Evolutionary conservation across 23 tunicate genomes (phyloP).

Genomic region (Botrylloides violaceus): DNA sequence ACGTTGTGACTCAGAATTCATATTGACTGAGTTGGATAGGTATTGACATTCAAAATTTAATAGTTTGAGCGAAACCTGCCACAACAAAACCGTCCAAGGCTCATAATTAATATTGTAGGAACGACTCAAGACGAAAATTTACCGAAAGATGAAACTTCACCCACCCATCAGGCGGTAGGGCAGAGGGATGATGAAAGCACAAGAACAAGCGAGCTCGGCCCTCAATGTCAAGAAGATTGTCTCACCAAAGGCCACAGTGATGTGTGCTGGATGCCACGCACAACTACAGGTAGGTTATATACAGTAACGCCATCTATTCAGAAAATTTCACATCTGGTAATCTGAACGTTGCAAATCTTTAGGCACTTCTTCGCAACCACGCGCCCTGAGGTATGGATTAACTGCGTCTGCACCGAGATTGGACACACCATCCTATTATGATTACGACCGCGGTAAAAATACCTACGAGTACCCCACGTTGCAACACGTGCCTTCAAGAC

Average conservation of each 20-base stretch:
- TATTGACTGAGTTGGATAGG: no score
- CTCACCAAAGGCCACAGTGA: slow-evolving; percentile 77
- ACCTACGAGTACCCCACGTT: slow-evolving; percentile 15
- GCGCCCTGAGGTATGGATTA: neutral
- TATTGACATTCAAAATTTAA: neutral
- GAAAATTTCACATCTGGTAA: neutral
- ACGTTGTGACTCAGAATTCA: no score
- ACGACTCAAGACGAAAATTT: neutral
- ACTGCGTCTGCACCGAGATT: slow-evolving; percentile 13
- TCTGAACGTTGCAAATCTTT: neutral
- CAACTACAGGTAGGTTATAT: slow-evolving; percentile 17
- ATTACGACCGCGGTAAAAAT: neutral
- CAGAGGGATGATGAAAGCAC: slow-evolving; percentile 6
- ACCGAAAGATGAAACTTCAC: neutral
- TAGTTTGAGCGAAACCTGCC: no score
- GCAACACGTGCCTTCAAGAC: slow-evolving; percentile 10
- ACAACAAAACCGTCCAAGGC: no score
- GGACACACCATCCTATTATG: slow-evolving; percentile 3
- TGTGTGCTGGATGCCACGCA: slow-evolving; percentile 88
- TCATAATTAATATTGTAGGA: no score
- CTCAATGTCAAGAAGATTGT: slow-evolving; percentile 51
- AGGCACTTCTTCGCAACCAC: neutral
- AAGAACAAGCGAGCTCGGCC: slow-evolving; percentile 16
- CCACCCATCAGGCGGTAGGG: no score
- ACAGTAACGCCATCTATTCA: neutral